Evolutionary conservation across 92 coral and sea anemone species (phyloP), one percentile per base, ranked within the genome.

Genomic region (Nematostella vectensis): DNA sequence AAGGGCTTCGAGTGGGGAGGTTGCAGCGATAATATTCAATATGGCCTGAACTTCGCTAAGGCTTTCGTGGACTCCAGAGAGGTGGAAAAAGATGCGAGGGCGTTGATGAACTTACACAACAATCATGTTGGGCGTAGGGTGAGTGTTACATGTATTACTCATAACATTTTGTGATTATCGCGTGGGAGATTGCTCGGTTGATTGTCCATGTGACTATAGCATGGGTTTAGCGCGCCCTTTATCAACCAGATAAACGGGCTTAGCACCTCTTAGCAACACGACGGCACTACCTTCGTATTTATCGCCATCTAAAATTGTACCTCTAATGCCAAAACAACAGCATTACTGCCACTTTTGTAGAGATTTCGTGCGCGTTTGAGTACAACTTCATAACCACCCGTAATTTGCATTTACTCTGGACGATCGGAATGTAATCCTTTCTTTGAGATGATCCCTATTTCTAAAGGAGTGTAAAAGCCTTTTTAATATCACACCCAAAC

Each of bases 1-100:
- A 77, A 93, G 28, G 99, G 94, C 8, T 93, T 93, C 55, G 81
- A 75, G 45, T 93, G 99, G 99, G 94, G 99, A 57, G 96, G 99
- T 44, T 93, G 99, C 37, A 93, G 96, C 50, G 99, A 86, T 38
- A 93, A 93, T 61, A 69, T 93, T 25, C 77, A 53, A 31, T 93
- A 71, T 49, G 99, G 99, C 15, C 65, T 93, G 43, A 72, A 67
- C 59, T 93, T 82, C 50, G 93, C 99, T 48, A 88, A 88, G 48
- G 65, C 78, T 17, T 93, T 93, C 30, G 94, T 93, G 53, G 99
- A 93, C 50, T 83, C 96, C 1, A 65, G 99, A 25, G 99, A 93
- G 61, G 82, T 70, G 47, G 93, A 86, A 44, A 74, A 78, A 13
- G 99, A 93, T 49, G 96, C 99, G 0, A 70, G 82, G 20, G 99